Evolutionary conservation across 1,140 invertebrate genomes (phyloP), one percentile per base, ranked within the genome.

Genomic region (Brachionus manjavacas): DNA sequence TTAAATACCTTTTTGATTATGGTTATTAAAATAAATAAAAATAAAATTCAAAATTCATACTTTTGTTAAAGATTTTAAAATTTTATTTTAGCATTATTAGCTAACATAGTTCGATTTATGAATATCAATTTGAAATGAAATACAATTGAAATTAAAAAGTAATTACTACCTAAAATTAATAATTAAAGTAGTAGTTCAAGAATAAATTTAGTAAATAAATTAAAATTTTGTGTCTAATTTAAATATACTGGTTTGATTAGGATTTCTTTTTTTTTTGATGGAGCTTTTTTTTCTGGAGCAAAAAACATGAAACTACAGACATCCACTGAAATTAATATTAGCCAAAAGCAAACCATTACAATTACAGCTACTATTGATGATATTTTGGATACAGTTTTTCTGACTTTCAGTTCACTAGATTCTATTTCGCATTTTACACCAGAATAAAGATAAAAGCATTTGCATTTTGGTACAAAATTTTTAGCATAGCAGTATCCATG

Each of bases 371-470:
- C n/a, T 2, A 55, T 16, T 20, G 14, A n/a, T 7, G n/a, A 55
- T 55, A 55, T 3, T 16, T 16, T 20, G 16, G 52, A n/a, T 2
- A 55, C 7, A 8, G 0, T 55, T 68, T 68, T 68, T 68, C 12
- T 68, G 28, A 35, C 6, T 9, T 3, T 68, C 11, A 31, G 11
- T 68, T 68, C 64, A 12, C 28, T 16, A 14, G 64, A 25, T 68
- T 68, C 64, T 28, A 35, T 3, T 68, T 68, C 64, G 6, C 64
- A 68, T 68, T 68, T 68, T 23, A 11, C 20, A 1, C 64, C 64
- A 12, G 7, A 9, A n/a, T 68, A 68, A 68, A 68, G 64, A 68
- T 68, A 68, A 68, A 68, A 68, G 20, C 64, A 68, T 68, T 68
- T 68, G n/a, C 64, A 68, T 68, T 68, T 68, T 6, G 23, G 14